Percentiles rank a stretch among this genome's conserved stretches.
phyloP scores from a whole-genome alignment of 2,888 invertebrate genomes.

The Drosophila falleni region DNA sequence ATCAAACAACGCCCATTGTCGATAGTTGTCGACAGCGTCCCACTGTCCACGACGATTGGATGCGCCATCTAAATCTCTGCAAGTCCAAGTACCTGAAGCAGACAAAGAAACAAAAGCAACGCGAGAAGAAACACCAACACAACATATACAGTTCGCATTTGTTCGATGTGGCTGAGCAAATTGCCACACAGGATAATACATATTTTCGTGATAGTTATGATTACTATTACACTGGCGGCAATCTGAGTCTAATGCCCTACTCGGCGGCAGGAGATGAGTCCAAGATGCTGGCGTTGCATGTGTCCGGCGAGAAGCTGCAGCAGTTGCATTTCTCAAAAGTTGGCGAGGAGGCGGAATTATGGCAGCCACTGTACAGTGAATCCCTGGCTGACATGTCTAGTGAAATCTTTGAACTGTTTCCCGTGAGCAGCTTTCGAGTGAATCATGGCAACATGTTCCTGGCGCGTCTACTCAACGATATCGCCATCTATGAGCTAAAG shows the following conservation, averaged over 20 bases:
- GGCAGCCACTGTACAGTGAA: slow-evolving; percentile 39
- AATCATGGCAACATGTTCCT: slow-evolving; percentile 62
- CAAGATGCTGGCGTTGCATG: slow-evolving; percentile 67
- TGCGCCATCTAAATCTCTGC: background rate
- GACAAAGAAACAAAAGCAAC: slow-evolving; percentile 34
- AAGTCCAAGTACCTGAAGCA: slow-evolving; percentile 16
- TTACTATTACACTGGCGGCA: slow-evolving; percentile 84
- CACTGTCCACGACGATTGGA: slow-evolving; percentile 41
- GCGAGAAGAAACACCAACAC: slow-evolving; percentile 34
- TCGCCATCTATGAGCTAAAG: slow-evolving; percentile 69
- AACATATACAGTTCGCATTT: slow-evolving; percentile 32
- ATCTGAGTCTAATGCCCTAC: slow-evolving; percentile 62
- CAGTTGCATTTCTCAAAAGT: slow-evolving; percentile 49
- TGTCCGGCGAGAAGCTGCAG: slow-evolving; percentile 62
- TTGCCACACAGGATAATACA: slow-evolving; percentile 59
- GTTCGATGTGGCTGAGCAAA: slow-evolving; percentile 61
- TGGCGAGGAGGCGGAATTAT: slow-evolving; percentile 46
- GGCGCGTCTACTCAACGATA: slow-evolving; percentile 66
- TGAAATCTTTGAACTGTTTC: slow-evolving; percentile 81
- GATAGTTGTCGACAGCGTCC: slow-evolving; percentile 53
- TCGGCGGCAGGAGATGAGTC: background rate
- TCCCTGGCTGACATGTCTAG: slow-evolving; percentile 25
- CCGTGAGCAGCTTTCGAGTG: slow-evolving; percentile 39
- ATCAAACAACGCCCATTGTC: slow-evolving; percentile 45
- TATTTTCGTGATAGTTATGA: slow-evolving; percentile 82